A percentile compares a stretch with the other conserved stretches of the same genome.
These are phyloP conservation scores for Drosophila sproati DNA, from an alignment of 1,140 invertebrate genomes.

Conservation along the genomic window DNA sequence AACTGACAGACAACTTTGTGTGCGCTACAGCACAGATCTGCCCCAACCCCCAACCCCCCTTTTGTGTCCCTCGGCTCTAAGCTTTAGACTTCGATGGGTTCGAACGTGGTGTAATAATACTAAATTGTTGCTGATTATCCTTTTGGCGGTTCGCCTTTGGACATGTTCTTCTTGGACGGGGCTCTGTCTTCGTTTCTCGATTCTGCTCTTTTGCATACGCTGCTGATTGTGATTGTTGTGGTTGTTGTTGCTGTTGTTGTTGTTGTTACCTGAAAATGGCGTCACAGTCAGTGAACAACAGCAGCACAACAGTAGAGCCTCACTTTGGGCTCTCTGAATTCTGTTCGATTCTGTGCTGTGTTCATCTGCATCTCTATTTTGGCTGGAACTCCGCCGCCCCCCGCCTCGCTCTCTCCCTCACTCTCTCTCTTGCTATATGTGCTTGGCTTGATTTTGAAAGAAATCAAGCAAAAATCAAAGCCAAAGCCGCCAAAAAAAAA, in stretches of 20 bases:
- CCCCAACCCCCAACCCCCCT: background rate
- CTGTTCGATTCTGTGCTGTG: conserved; percentile 3
- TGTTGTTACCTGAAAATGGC: conserved; percentile 70
- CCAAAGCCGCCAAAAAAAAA: conserved; percentile 59
- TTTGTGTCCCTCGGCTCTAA: background rate
- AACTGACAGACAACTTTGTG: conserved; percentile 78
- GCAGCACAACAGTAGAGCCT: conserved; percentile 11
- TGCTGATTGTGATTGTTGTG: background rate
- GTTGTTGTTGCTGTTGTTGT: conserved; percentile 33
- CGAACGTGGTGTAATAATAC: conserved; percentile 85
- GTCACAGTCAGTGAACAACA: conserved; percentile 71
- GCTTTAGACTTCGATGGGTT: conserved; percentile 70
- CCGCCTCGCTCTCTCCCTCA: conserved; percentile 5
- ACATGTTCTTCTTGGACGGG: conserved; percentile 53
- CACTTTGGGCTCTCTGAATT: conserved; percentile 22
- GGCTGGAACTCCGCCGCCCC: conserved; percentile 33
- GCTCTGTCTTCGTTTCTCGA: conserved; percentile 31
- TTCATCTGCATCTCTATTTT: conserved; percentile 76
- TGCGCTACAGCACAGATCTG: conserved; percentile 20
- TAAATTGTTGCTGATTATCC: conserved; percentile 85
- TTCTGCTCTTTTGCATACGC: conserved; percentile 71
- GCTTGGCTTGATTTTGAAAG: conserved; percentile 73
- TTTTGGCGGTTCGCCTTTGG: conserved; percentile 84
- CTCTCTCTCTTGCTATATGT: background rate
- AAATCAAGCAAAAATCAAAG: conserved; percentile 84